Evolutionary conservation across 2,113 vertebrate species (phyloP).

Genomic region (Hiodon tergisus): DNA sequence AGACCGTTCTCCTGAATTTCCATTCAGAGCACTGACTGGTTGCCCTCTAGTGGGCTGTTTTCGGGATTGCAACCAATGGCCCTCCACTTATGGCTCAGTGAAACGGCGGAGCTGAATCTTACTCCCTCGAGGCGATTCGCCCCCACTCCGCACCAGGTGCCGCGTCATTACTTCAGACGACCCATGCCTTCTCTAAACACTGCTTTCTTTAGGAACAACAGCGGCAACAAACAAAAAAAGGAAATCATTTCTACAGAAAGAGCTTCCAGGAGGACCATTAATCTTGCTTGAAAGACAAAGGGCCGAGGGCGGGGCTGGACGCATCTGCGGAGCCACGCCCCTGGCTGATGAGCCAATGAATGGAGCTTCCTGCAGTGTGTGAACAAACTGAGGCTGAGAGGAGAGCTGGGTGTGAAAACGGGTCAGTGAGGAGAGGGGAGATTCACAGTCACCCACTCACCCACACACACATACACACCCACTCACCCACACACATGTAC

Average conservation of each 20-base stretch:
- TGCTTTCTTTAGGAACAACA: slow-evolving; percentile 29
- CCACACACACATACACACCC: too few relatives aligned
- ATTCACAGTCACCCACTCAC: too few relatives aligned
- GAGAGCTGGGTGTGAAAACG: too few relatives aligned
- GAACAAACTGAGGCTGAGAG: too few relatives aligned
- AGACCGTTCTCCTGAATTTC: neutral
- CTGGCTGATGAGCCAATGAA: slow-evolving; percentile 53
- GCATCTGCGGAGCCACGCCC: slow-evolving; percentile 54
- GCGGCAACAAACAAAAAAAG: slow-evolving; percentile 19
- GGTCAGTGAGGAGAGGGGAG: too few relatives aligned
- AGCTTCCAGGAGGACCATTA: slow-evolving; percentile 60
- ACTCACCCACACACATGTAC: neutral
- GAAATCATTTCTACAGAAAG: slow-evolving; percentile 36
- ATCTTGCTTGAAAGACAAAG: slow-evolving; percentile 59
- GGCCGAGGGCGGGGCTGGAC: slow-evolving; percentile 40
- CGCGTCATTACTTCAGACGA: slow-evolving; percentile 39
- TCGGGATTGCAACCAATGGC: neutral
- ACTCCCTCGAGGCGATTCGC: neutral
- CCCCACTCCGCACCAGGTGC: slow-evolving; percentile 15
- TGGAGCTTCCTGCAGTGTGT: slow-evolving; percentile 40
- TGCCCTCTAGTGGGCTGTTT: slow-evolving; percentile 5
- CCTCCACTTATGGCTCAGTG: too few relatives aligned
- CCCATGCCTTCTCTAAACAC: slow-evolving; percentile 50
- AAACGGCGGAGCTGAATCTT: neutral
- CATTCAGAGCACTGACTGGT: neutral